Evolutionary conservation across 2,888 invertebrate genomes (phyloP), one percentile per base, ranked within the genome.

Genomic region (Pristionchus japonicus): DNA sequence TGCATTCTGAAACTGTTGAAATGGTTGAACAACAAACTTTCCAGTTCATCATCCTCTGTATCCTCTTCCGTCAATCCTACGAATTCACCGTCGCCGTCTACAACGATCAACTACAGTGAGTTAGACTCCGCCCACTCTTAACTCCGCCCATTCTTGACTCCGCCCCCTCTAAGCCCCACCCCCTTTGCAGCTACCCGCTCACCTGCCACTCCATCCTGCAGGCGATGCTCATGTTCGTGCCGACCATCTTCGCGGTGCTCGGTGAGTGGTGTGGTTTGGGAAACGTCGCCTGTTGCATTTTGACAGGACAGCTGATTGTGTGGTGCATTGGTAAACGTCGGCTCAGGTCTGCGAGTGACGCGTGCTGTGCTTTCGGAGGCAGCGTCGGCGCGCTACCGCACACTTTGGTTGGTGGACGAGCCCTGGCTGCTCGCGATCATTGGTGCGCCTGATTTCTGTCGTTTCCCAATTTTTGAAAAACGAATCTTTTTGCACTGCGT

Each of bases 261-360:
- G 31, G 70, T 70, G 70, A 13, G 70, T 70, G 9, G 70, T 31
- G 70, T 37, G 3, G 37, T 31, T n/a, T 70, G 34, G 31, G 70
- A 70, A 70, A 70, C 70, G 70, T 70, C 70, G 70, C 70, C 70
- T 70, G 70, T 70, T 34, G 70, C 31, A 34, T 34, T 70, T 70
- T 37, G n/a, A 70, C 37, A 70, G 37, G 34, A 15, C 20, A 3
- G 17, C 11, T 31, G 20, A 17, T 70, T 70, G 34, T 0, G 70
- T 70, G n/a, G 37, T 70, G 70, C 17, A 70, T 31, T 70, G 70
- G 4, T 1, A 70, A 37, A 70, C 34, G 37, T 70, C 70, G 70
- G n/a, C 70, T 15, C 70, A 70, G 70, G 70, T 31, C 15, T 70
- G 70, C 37, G 61, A 61, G 31, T 70, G 70, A 37, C 70, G 70